Evolutionary conservation across 2,888 invertebrate genomes (phyloP).

Genomic region (Sisyra nigra): DNA sequence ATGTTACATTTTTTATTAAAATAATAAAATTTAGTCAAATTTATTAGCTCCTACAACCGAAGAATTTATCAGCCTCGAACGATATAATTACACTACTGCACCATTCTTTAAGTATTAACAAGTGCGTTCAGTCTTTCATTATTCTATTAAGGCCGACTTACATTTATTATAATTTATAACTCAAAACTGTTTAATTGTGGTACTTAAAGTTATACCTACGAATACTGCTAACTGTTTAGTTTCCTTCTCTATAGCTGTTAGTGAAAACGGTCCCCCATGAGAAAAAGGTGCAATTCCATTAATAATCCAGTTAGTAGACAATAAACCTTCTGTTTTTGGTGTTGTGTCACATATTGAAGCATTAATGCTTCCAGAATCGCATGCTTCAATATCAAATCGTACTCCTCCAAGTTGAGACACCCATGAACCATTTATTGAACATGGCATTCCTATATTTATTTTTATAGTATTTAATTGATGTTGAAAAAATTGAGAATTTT

Average conservation of each 20-base stretch:
- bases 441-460: conserved; percentile 15
- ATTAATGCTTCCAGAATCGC: conserved; percentile 9
- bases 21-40: too few relatives aligned
- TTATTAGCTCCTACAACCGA: too few relatives aligned
- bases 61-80: too few relatives aligned
- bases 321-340: conserved; percentile 11
- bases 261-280: conserved; percentile 18
- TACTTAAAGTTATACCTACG: too few relatives aligned
- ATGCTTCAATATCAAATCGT: conserved; percentile 12
- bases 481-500: neutral
- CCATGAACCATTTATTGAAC: conserved; percentile 20
- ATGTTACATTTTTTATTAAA: too few relatives aligned
- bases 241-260: conserved; percentile 16
- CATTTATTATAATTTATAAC: too few relatives aligned
- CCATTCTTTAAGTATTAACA: too few relatives aligned
- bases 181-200: too few relatives aligned
- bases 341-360: conserved; percentile 10
- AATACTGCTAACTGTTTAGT: conserved; percentile 19
- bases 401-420: conserved; percentile 18
- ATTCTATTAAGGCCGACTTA: too few relatives aligned
- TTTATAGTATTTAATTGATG: too few relatives aligned
- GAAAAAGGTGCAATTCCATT: conserved; percentile 18
- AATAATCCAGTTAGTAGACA: conserved; percentile 18
- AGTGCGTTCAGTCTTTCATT: too few relatives aligned
- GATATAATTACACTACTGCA: too few relatives aligned